Evolutionary conservation across 53 echinoderm and acorn worm species (phyloP), one percentile per base, ranked within the genome.

Genomic region (Holothuria scabra): DNA sequence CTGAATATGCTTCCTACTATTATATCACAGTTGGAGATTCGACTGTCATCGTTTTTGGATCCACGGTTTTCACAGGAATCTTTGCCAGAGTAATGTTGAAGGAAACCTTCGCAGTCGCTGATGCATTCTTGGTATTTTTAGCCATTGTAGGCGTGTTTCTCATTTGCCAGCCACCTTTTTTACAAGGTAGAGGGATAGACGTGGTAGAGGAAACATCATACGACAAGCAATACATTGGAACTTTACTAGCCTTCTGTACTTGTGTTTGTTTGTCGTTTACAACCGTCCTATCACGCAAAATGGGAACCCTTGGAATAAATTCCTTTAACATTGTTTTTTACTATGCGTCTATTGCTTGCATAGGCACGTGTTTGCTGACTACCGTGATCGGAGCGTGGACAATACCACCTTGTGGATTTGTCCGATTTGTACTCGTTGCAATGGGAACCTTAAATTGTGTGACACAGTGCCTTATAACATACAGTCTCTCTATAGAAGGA

Each of bases 141-240:
- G 65, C 49, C 1, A 62, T 81, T 21, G 30, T 23, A n/a, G 82
- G 82, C 10, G 41, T 81, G 4, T 64, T 81, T 48, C 44, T 81
- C 2, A 81, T 81, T 30, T 59, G 64, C n/a, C 82, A 64, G 2
- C 82, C 82, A 7, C 82, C 82, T 32, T 81, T 81, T 21, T 8
- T 63, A 19, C 64, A 64, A 25, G 65, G 48, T 24, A 35, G 23
- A 1, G 60, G 18, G 10, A 8, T 6, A 41, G 6, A 3, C 7
- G 8, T 3, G 41, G 0, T 41, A 6, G 6, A 2, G 41, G 10
- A 41, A 0, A 41, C 41, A 6, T 0, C 6, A 28, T 46, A 56
- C 18, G 5, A 4, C 0, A 52, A 14, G 3, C 1, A 23, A 18
- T 22, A 56, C 18, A 52, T 12, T 16, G 52, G 52, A 16, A 18